Evolutionary conservation across 2,888 invertebrate species (phyloP), one percentile per base, ranked within the genome.

Genomic region (Netelia melanura): DNA sequence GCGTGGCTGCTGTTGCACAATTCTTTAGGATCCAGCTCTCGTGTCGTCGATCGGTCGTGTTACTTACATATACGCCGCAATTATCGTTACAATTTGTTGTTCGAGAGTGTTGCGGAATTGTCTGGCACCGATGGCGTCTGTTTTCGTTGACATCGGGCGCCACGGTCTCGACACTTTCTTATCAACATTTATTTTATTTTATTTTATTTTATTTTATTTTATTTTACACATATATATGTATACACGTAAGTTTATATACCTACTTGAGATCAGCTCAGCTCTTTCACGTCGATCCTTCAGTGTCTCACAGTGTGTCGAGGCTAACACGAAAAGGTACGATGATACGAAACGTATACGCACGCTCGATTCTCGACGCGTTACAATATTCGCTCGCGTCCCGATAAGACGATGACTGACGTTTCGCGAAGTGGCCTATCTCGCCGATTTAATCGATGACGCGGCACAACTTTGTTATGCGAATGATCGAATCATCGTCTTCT

Each of bases 391-490:
- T 48, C 68, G 23, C 21, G 17, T 58, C n/a, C 38, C 64, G 62
- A 76, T 56, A 48, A 68, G 65, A 30, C 43, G 25, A 17, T 25
- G 30, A 56, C 38, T 30, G 71, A 58, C 17, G 17, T 9, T 10
- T 58, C 21, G 58, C 21, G 21, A 58, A 21, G 58, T 21, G 54
- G 14, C 58, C 58, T 58, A n/a, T 77, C 78, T 75, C 56, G 52
- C 78, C 81, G 84, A 78, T 84, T 81, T 78, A 70, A 84, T 84
- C 78, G 84, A 84, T 84, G 81, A 81, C 81, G 74, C 70, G 74
- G 78, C 81, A 14, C 64, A 74, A 81, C 54, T 48, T 81, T 67
- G 48, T 78, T 84, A 58, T 70, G 68, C 54, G 68, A 68, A 68
- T 56, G 77, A 77, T 84, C 74, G 71, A 78, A 77, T 78, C 83